These are phyloP conservation scores for Mobula birostris DNA, from an alignment of 2,113 vertebrate genomes.

Conservation along the genomic window DNA sequence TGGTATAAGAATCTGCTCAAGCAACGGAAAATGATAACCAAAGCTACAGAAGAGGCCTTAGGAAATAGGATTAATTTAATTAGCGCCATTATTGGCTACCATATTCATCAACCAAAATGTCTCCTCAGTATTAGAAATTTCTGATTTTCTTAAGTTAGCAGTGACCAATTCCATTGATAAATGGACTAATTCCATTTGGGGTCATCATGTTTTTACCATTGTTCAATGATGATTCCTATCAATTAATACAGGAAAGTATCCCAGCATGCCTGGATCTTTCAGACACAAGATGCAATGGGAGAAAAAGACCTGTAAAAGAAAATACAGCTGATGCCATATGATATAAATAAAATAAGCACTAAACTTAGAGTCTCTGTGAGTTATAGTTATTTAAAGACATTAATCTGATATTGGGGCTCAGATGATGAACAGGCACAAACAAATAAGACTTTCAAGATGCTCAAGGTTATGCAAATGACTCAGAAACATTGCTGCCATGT, in stretches of 20 bases:
- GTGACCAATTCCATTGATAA: not conserved
- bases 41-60: no score
- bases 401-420: not conserved
- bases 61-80: no score
- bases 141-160: not conserved
- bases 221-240: not conserved
- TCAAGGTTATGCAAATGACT: not conserved
- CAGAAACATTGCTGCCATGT: not conserved
- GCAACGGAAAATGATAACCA: no score
- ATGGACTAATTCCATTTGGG: not conserved
- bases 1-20: no score
- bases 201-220: not conserved
- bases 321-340: not conserved
- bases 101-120: no score
- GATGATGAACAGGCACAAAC: not conserved
- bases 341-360: not conserved
- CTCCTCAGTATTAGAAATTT: no score
- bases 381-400: not conserved
- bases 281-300: not conserved
- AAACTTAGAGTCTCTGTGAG: not conserved
- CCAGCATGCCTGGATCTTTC: not conserved
- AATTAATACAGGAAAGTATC: not conserved
- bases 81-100: no score
- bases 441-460: not conserved
- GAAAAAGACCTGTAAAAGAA: not conserved